Evolutionary conservation across 2,888 invertebrate species (phyloP).

Genomic region (Cremastinae sp.): DNA sequence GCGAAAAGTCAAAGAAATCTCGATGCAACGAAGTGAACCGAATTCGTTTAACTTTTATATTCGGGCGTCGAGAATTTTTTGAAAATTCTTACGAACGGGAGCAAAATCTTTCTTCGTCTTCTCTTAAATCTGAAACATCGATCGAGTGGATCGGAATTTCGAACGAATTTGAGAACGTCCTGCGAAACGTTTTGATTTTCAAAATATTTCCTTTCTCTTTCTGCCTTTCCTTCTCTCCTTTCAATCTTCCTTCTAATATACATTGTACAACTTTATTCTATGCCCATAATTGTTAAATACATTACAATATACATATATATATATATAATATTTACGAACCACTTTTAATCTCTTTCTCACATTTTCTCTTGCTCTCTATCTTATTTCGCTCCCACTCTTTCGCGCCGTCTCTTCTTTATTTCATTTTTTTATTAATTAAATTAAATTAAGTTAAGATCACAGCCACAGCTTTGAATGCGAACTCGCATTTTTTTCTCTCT

Average conservation of each 20-base stretch:
- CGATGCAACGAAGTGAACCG: constrained; percentile 55
- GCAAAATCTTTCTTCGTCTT: not conserved
- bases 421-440: constrained; percentile 73
- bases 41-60: not conserved
- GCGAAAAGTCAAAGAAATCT: constrained; percentile 35
- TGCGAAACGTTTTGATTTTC: constrained; percentile 40
- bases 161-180: constrained; percentile 32
- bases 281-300: constrained; percentile 61
- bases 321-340: constrained; percentile 36
- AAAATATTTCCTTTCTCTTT: constrained; percentile 61
- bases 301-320: constrained; percentile 56
- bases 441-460: constrained; percentile 75
- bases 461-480: constrained; percentile 80
- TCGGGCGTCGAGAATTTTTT: not conserved
- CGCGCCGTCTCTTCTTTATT: constrained; percentile 21
- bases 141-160: constrained; percentile 46
- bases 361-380: constrained; percentile 8
- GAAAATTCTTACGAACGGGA: not conserved
- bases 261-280: constrained; percentile 62
- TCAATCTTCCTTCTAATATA: constrained; percentile 31
- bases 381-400: constrained; percentile 4
- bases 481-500: constrained; percentile 72
- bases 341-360: constrained; percentile 34
- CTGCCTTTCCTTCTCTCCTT: constrained; percentile 35
- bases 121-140: not conserved